Conservation (phyloP, 2,888 invertebrate genomes). For the Mesorhabditis belari region DNA sequence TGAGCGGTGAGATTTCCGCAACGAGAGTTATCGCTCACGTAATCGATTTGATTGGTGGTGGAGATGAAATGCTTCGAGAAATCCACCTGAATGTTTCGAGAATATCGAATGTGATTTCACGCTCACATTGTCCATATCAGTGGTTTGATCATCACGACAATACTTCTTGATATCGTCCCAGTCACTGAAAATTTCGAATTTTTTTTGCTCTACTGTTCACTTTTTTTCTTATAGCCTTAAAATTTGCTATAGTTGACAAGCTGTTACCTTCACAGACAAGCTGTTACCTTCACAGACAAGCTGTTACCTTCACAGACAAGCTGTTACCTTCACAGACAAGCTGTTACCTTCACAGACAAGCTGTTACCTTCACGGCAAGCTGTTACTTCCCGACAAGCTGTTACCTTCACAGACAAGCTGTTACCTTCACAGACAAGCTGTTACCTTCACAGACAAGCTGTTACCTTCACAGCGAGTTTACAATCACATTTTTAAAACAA, state of each 20-base stretch:
- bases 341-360: too few species aligned
- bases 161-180: constrained; percentile 24
- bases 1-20: constrained; percentile 32
- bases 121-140: constrained; percentile 35
- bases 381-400: background rate
- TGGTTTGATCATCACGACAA: constrained; percentile 9
- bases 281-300: too few species aligned
- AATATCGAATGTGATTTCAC: constrained; percentile 14
- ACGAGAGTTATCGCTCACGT: constrained; percentile 10
- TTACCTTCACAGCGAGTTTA: background rate
- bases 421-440: too few species aligned
- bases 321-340: too few species aligned
- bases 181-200: constrained; percentile 15
- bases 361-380: too few species aligned
- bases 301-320: too few species aligned
- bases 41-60: constrained; percentile 23
- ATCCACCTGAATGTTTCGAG: background rate
- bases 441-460: too few species aligned
- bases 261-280: too few species aligned
- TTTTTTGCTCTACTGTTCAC: background rate
- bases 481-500: background rate
- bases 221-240: background rate
- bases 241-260: too few species aligned
- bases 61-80: constrained; percentile 7
- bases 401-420: too few species aligned